Evolutionary conservation across 2,888 invertebrate species (phyloP).

Genomic region (Stenchaetothrips biformis): DNA sequence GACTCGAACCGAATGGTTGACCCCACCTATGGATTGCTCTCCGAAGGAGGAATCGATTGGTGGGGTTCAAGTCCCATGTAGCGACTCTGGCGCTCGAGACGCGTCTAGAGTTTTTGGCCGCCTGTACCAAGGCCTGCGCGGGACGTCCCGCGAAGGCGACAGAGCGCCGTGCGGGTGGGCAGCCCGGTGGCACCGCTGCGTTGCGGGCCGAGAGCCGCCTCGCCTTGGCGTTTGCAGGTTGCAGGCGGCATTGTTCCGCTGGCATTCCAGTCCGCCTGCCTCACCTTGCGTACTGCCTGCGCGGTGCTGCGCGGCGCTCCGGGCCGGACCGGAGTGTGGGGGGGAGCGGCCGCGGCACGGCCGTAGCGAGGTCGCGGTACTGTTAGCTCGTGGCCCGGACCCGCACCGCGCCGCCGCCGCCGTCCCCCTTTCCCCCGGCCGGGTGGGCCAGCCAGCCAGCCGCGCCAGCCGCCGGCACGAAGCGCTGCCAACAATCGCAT

Average conservation of each 20-base stretch:
- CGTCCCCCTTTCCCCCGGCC: not conserved
- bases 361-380: constrained; percentile 10
- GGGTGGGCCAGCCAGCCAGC: not conserved
- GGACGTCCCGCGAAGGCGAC: too few relatives aligned
- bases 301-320: not conserved
- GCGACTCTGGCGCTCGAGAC: too few relatives aligned
- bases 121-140: too few relatives aligned
- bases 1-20: too few relatives aligned
- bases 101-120: too few relatives aligned
- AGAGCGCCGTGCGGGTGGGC: too few relatives aligned
- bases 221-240: too few relatives aligned
- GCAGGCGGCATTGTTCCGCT: not conserved
- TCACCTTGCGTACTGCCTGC: not conserved
- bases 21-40: too few relatives aligned
- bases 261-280: not conserved
- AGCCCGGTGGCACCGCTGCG: too few relatives aligned
- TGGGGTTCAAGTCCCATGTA: too few relatives aligned
- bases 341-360: not conserved
- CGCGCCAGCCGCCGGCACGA: not conserved
- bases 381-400: not conserved
- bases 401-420: not conserved
- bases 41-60: too few relatives aligned
- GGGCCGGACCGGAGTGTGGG: not conserved
- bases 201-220: too few relatives aligned
- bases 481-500: constrained; percentile 11